Conservation (phyloP, 1,140 invertebrate genomes). For the Caenorhabditis briggsae region DNA sequence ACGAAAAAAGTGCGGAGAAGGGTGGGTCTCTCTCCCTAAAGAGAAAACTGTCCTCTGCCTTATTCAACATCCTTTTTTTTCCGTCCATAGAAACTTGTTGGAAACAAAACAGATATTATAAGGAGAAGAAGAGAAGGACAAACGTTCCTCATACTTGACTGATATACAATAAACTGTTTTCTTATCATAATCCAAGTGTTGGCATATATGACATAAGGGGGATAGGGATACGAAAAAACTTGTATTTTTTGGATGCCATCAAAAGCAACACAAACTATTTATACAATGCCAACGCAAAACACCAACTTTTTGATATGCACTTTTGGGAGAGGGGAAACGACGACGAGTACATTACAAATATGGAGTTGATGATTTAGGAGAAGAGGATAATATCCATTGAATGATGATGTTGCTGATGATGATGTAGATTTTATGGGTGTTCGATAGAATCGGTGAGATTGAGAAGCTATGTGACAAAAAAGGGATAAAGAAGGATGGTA, state of each 20-base stretch:
- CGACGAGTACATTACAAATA: slow-evolving; percentile 29
- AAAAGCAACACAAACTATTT: slow-evolving; percentile 13
- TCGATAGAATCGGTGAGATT: slow-evolving; percentile 16
- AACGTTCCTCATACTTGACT: neutral
- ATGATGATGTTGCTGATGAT: neutral
- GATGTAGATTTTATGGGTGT: slow-evolving; percentile 38
- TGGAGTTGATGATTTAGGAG: neutral
- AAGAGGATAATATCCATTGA: neutral
- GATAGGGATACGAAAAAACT: slow-evolving; percentile 19
- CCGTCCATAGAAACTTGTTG: slow-evolving; percentile 43
- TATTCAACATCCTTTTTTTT: neutral
- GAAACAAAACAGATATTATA: slow-evolving; percentile 23
- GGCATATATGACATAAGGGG: neutral
- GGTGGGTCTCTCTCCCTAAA: neutral
- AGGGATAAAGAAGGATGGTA: neutral
- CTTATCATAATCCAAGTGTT: slow-evolving; percentile 32
- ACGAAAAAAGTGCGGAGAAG: slow-evolving; percentile 39
- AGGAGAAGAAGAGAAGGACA: slow-evolving; percentile 17
- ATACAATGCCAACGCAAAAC: slow-evolving; percentile 9
- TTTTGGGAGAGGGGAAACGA: neutral
- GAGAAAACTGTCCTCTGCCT: neutral
- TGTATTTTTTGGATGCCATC: slow-evolving; percentile 24
- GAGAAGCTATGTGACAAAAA: neutral
- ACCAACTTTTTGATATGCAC: slow-evolving; percentile 27
- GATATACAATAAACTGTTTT: slow-evolving; percentile 24